These are phyloP conservation scores for Paragorgia papillata DNA, from an alignment of 92 coral and sea anemone genomes.

Conservation along the genomic window DNA sequence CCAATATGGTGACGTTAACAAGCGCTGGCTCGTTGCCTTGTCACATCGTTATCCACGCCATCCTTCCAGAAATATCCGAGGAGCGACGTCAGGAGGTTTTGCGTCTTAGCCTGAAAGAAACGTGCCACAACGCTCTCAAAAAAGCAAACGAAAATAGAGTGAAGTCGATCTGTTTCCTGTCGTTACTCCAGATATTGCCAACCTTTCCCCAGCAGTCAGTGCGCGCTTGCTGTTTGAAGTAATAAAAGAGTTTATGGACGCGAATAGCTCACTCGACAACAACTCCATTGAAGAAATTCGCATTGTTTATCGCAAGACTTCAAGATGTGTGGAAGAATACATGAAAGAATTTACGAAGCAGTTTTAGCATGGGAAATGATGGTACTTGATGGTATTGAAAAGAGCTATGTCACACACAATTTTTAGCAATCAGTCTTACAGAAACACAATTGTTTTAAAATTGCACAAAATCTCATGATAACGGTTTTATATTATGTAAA, in stretches of 20 bases:
- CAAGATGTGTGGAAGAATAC: background rate
- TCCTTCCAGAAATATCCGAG: constrained; percentile 38
- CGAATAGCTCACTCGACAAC: background rate
- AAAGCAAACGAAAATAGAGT: background rate
- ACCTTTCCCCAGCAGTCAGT: constrained; percentile 1
- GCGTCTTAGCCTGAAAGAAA: background rate
- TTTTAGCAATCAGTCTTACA: too few relatives aligned
- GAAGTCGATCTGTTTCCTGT: constrained; percentile 6
- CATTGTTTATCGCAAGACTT: background rate
- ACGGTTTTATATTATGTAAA: too few relatives aligned
- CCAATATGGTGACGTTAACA: constrained; percentile 13
- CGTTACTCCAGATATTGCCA: constrained; percentile 3
- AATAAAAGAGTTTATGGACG: background rate
- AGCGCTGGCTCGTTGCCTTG: constrained; percentile 59
- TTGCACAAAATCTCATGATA: too few relatives aligned
- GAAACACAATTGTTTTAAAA: too few relatives aligned
- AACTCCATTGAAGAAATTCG: background rate
- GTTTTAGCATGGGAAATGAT: background rate
- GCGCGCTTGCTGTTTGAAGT: constrained; percentile 3
- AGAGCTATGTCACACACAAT: too few relatives aligned
- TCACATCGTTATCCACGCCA: constrained; percentile 64
- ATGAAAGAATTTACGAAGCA: background rate
- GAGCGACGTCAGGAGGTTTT: background rate
- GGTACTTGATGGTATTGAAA: too few relatives aligned
- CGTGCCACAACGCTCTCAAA: background rate